These are phyloP conservation scores for Chascanopsetta lugubris DNA, from an alignment of 2,113 vertebrate species.

Conservation along the genomic window DNA sequence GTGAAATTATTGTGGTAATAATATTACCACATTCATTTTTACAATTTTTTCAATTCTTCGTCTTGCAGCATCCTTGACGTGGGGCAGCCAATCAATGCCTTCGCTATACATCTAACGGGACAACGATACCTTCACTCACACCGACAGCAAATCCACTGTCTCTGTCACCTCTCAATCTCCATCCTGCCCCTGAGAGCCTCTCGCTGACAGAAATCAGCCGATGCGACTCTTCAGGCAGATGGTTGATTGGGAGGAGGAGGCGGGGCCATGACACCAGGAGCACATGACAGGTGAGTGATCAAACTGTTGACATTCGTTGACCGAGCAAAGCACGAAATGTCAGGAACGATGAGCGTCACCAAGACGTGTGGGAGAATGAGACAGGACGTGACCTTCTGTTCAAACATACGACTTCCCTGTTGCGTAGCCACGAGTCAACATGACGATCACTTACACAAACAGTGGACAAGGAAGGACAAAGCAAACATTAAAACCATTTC, in stretches of 20 bases:
- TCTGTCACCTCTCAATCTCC: neutral
- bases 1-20: no score
- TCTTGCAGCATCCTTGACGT: neutral
- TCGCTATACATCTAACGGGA: no score
- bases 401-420: neutral
- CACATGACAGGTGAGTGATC: conserved; percentile 15
- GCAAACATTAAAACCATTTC: neutral
- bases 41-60: no score
- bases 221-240: conserved; percentile 16
- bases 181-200: neutral
- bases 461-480: neutral
- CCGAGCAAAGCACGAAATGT: conserved; percentile 12
- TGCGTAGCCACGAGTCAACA: neutral
- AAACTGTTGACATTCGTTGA: conserved; percentile 37
- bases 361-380: fast-evolving
- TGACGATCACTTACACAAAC: neutral
- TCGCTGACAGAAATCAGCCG: conserved; percentile 8
- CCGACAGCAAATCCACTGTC: conserved; percentile 7
- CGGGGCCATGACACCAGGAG: conserved; percentile 23
- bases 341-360: neutral
- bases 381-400: conserved; percentile 15
- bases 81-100: no score
- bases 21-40: no score
- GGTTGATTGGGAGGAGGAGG: conserved; percentile 15
- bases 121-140: conserved; percentile 2